These are phyloP conservation scores for Laticauda colubrina DNA, from an alignment of 2,113 vertebrate genomes.

Conservation along the genomic window DNA sequence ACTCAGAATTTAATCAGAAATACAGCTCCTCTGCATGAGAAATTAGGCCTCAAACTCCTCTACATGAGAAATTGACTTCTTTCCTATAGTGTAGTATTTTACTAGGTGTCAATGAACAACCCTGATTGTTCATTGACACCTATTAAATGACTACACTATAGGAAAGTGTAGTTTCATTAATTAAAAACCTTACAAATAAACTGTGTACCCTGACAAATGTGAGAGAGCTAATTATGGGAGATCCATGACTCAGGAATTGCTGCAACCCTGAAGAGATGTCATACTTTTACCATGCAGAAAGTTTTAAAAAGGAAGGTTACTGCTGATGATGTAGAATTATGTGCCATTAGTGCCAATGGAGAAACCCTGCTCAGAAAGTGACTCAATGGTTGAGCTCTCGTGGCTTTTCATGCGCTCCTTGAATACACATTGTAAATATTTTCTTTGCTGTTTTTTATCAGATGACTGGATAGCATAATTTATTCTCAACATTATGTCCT, in stretches of 20 bases:
- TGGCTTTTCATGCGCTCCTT: not conserved
- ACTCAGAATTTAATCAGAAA: not conserved
- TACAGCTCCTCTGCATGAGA: slow-evolving; percentile 2
- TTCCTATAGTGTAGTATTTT: no score
- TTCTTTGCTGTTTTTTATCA: not conserved
- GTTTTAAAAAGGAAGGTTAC: not conserved
- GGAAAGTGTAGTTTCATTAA: not conserved
- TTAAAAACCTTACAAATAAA: no score
- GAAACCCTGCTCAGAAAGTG: not conserved
- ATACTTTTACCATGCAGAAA: not conserved
- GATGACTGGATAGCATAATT: not conserved
- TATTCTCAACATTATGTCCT: not conserved
- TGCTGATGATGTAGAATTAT: not conserved
- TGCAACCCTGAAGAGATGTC: not conserved
- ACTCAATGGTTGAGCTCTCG: not conserved
- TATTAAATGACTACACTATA: not conserved
- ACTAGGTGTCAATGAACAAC: no score
- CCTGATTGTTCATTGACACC: not conserved
- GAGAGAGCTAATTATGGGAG: no score
- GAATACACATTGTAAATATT: not conserved
- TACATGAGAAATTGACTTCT: no score
- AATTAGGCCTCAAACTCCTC: not conserved
- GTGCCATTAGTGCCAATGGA: not conserved
- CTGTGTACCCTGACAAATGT: no score
- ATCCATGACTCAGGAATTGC: not conserved